Evolutionary conservation across 2,888 invertebrate species (phyloP).

Genomic region (Drosophila niveifrons): DNA sequence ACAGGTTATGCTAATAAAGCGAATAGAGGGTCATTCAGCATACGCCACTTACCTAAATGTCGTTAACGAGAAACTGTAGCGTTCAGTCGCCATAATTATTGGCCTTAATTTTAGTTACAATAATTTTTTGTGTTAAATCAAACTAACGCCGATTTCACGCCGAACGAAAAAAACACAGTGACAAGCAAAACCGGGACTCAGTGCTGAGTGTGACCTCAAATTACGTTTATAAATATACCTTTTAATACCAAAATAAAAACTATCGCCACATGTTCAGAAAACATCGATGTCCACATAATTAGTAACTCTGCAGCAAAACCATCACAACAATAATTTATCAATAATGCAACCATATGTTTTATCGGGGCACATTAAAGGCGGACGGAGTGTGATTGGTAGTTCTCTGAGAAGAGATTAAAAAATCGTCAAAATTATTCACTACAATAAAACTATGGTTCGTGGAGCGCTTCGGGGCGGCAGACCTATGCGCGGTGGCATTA

Average conservation of each 20-base stretch:
- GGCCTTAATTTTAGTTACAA: constrained; percentile 37
- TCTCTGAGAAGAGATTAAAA: constrained; percentile 13
- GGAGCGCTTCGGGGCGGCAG: constrained; percentile 89
- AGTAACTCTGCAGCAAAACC: neutral
- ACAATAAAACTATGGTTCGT: constrained; percentile 88
- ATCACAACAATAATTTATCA: neutral
- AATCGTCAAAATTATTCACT: constrained; percentile 59
- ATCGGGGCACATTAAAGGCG: constrained; percentile 9
- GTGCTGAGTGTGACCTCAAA: constrained; percentile 31
- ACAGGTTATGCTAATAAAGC: constrained; percentile 52
- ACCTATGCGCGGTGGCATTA: constrained; percentile 88
- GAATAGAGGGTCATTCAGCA: neutral
- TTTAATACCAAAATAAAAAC: neutral
- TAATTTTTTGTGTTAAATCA: constrained; percentile 44
- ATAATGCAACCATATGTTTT: constrained; percentile 7
- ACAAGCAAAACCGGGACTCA: constrained; percentile 73
- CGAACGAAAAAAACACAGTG: constrained; percentile 69
- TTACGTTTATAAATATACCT: neutral
- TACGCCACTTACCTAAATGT: constrained; percentile 87
- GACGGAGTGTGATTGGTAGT: constrained; percentile 20
- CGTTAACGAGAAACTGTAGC: constrained; percentile 98
- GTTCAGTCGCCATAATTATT: constrained; percentile 93
- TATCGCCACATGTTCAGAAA: neutral
- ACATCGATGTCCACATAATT: neutral
- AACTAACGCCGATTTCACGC: constrained; percentile 55